Conservation (phyloP, 2,113 vertebrate genomes). For the Mobula birostris region DNA sequence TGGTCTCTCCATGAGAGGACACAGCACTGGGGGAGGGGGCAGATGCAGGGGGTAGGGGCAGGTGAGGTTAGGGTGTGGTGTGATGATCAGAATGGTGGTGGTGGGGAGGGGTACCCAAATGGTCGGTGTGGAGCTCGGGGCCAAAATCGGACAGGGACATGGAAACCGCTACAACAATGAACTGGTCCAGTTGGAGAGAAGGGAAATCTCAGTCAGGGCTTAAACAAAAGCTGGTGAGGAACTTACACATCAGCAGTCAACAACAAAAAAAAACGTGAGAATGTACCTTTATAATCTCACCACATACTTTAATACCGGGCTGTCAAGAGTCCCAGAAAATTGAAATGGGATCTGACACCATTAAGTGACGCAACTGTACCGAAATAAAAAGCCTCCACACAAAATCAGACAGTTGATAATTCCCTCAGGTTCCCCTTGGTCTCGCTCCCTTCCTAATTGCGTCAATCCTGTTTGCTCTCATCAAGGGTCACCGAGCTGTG, state of each 20-base stretch:
- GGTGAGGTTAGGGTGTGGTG: background rate
- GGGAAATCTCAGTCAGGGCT: background rate
- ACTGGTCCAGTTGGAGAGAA: background rate
- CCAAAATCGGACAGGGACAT: slow-evolving; percentile 4
- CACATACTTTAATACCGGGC: background rate
- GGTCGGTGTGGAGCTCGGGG: background rate
- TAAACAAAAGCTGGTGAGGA: background rate
- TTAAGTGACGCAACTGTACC: background rate
- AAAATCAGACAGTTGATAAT: background rate
- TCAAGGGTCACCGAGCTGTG: background rate
- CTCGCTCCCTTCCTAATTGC: background rate
- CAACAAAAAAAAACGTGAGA: background rate
- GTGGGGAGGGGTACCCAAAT: background rate
- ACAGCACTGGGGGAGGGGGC: background rate
- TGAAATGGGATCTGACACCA: slow-evolving; percentile 3
- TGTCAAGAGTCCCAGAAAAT: background rate
- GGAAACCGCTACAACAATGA: slow-evolving; percentile 45
- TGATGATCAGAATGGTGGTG: background rate
- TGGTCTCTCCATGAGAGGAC: background rate
- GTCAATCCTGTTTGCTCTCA: background rate
- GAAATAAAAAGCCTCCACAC: background rate
- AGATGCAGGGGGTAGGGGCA: background rate
- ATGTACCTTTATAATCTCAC: background rate
- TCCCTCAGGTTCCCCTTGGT: background rate
- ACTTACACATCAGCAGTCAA: background rate